Percentiles rank a stretch among this genome's conserved stretches.
Conservation (phyloP, 2,888 invertebrate genomes). For the Volucella bombylans region DNA sequence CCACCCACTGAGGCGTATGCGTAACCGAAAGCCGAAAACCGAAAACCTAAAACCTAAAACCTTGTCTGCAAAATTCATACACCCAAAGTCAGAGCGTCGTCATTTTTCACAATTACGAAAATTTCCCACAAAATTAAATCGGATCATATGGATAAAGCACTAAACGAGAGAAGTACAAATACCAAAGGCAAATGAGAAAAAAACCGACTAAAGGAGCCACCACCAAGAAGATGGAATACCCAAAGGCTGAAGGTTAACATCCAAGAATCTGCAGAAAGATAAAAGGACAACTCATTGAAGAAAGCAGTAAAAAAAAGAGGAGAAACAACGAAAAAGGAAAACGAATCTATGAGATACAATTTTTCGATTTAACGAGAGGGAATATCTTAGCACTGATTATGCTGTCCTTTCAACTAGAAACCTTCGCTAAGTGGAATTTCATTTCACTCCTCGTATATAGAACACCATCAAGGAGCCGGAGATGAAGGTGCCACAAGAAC, state of each 20-base stretch:
- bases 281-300: background rate
- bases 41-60: no score
- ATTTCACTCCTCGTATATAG: conserved; percentile 27
- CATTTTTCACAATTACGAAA: conserved; percentile 23
- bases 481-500: no score
- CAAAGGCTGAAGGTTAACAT: background rate
- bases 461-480: background rate
- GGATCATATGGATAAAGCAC: conserved; percentile 48
- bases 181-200: no score
- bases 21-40: conserved; percentile 28
- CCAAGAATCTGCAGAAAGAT: background rate
- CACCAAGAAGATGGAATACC: background rate
- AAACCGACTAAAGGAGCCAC: background rate
- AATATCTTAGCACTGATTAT: conserved; percentile 51
- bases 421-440: conserved; percentile 31
- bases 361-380: conserved; percentile 34
- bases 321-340: background rate
- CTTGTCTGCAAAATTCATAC: conserved; percentile 10
- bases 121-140: conserved; percentile 40
- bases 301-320: background rate
- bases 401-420: conserved; percentile 29
- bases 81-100: background rate
- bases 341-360: conserved; percentile 14
- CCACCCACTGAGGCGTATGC: conserved; percentile 17
- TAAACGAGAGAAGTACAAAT: conserved; percentile 7